Percentiles rank a stretch among this genome's conserved stretches.
These are phyloP conservation scores for Actinernus sp. DNA, from an alignment of 92 coral and sea anemone genomes.

Conservation along the genomic window DNA sequence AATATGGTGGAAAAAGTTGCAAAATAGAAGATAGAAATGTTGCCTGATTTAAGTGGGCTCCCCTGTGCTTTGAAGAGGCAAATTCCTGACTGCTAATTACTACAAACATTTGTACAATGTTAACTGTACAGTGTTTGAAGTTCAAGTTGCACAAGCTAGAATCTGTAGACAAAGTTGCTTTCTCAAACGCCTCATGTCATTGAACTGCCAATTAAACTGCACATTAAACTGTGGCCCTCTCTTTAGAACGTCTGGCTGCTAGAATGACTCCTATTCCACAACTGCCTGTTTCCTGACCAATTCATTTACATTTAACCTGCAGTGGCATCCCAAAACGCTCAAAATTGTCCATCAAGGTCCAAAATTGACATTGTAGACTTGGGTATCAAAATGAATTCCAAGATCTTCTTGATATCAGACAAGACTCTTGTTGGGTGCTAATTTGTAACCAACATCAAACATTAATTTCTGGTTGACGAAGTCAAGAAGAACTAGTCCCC, in stretches of 20 bases:
- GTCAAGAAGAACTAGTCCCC: constrained; percentile 55
- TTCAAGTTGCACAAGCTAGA: constrained; percentile 30
- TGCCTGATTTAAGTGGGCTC: too few species aligned
- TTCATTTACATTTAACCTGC: not conserved
- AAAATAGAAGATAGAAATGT: too few species aligned
- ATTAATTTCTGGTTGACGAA: constrained; percentile 1
- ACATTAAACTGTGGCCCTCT: constrained; percentile 1
- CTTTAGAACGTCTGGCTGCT: constrained; percentile 45
- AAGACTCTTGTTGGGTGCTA: constrained; percentile 14
- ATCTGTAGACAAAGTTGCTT: constrained; percentile 32
- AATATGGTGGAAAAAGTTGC: too few species aligned
- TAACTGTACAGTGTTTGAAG: too few species aligned
- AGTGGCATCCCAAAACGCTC: constrained; percentile 65
- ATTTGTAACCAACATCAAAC: constrained; percentile 46
- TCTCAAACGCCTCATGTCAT: constrained; percentile 33
- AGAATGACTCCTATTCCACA: constrained; percentile 69
- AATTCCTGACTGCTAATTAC: too few species aligned
- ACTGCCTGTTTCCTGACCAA: constrained; percentile 47
- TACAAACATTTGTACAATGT: too few species aligned
- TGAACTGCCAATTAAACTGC: constrained; percentile 28
- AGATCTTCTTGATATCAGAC: constrained; percentile 8
- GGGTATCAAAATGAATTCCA: constrained; percentile 6
- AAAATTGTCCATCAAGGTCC: constrained; percentile 17
- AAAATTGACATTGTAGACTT: constrained; percentile 11
- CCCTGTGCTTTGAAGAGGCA: too few species aligned